A percentile compares a stretch with the other conserved stretches of the same genome.
Evolutionary conservation across 2,113 vertebrate species (phyloP).

Genomic region (Choloepus hoffmanni): DNA sequence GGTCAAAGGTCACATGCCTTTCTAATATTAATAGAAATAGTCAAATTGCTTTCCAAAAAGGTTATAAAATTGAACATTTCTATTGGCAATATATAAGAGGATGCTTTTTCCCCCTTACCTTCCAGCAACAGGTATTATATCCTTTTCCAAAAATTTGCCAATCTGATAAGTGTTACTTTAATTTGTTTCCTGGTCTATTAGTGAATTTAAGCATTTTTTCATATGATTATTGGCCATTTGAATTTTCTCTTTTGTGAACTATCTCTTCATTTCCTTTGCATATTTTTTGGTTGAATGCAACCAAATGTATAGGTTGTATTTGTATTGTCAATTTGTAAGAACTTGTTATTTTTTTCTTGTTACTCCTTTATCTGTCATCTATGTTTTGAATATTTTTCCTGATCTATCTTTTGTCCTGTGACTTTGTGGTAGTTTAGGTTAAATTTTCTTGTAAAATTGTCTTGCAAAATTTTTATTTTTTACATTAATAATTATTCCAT

Average conservation of each 20-base stretch:
- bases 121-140: neutral
- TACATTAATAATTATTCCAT: neutral
- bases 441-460: neutral
- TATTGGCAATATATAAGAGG: neutral
- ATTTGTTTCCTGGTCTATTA: neutral
- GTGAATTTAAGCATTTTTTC: neutral
- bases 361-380: neutral
- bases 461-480: neutral
- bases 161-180: neutral
- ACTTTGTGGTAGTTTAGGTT: neutral
- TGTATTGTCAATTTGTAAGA: neutral
- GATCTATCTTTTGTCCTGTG: neutral
- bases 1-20: neutral
- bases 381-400: slow-evolving; percentile 1
- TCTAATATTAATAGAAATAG: neutral
- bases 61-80: neutral
- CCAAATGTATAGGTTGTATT: neutral
- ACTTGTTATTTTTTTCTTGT: neutral
- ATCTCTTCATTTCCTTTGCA: neutral
- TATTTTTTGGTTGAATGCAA: neutral
- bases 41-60: neutral
- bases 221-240: neutral
- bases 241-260: neutral
- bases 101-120: neutral
- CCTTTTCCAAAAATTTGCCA: neutral